A percentile compares a stretch with the other conserved stretches of the same genome.
Evolutionary conservation across 1,140 invertebrate genomes (phyloP).

Genomic region (Antheraea pernyi): DNA sequence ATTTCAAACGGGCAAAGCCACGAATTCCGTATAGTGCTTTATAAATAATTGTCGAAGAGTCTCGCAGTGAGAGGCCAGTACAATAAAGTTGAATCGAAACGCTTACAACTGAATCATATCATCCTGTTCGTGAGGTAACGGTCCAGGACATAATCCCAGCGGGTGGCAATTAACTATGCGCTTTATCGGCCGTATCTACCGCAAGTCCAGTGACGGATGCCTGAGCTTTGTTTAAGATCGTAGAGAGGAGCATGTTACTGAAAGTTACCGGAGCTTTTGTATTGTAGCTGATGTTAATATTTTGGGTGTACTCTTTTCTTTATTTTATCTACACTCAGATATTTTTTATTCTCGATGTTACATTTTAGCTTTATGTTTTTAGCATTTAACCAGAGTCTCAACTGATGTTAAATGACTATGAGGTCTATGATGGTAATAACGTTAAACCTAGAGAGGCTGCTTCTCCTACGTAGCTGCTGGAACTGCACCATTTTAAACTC

Average conservation of each 20-base stretch:
- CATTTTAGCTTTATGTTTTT: too few species aligned
- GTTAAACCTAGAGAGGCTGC: too few species aligned
- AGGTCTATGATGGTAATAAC: too few species aligned
- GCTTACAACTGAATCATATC: conserved; percentile 1
- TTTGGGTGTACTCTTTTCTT: background rate
- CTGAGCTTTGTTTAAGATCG: background rate
- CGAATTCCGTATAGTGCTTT: background rate
- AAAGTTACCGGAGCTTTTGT: conserved; percentile 5
- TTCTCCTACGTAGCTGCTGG: too few species aligned
- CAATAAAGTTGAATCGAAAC: background rate
- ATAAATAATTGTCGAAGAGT: background rate
- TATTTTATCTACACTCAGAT: background rate
- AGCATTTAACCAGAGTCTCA: too few species aligned
- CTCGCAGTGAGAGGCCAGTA: background rate
- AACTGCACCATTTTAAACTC: too few species aligned
- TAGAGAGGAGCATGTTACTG: background rate
- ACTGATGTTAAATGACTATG: too few species aligned
- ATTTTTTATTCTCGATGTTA: background rate
- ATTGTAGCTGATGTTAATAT: background rate
- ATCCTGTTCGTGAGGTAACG: background rate
- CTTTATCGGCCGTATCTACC: background rate
- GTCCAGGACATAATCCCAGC: conserved; percentile 2
- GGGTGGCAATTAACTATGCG: conserved; percentile 11
- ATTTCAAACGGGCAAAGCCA: background rate
- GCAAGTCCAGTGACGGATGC: background rate